A percentile compares a stretch with the other conserved stretches of the same genome.
These are phyloP conservation scores for Poeciliopsis retropinna DNA, from an alignment of 2,113 vertebrate species.

Conservation along the genomic window DNA sequence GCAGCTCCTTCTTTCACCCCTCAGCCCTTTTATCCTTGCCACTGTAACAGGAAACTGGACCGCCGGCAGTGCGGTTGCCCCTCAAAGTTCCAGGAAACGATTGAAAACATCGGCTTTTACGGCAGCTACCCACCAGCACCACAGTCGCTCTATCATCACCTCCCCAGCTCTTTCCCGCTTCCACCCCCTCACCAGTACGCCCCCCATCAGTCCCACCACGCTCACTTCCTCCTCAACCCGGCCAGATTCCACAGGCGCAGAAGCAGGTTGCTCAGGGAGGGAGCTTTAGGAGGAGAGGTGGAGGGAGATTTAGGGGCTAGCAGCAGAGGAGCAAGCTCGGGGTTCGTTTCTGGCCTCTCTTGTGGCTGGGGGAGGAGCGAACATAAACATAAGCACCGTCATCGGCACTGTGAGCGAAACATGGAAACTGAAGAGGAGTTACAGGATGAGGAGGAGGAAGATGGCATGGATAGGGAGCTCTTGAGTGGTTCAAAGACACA, in stretches of 20 bases:
- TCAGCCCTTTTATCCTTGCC: constrained; percentile 82
- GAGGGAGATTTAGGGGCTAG: constrained; percentile 71
- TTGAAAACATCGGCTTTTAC: constrained; percentile 93
- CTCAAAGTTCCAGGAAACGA: constrained; percentile 90
- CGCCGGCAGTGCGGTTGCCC: constrained; percentile 91
- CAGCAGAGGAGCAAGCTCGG: constrained; percentile 80
- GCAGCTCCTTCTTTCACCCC: constrained; percentile 72
- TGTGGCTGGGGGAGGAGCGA: constrained; percentile 89
- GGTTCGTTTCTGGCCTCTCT: constrained; percentile 85
- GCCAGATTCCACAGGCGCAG: constrained; percentile 95
- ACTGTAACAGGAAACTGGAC: constrained; percentile 90
- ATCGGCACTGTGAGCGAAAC: constrained; percentile 63
- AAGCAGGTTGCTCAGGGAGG: constrained; percentile 89
- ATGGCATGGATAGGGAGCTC: constrained; percentile 41
- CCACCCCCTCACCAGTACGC: constrained; percentile 81
- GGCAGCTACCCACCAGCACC: constrained; percentile 87
- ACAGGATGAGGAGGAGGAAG: constrained; percentile 65
- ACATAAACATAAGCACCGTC: constrained; percentile 74
- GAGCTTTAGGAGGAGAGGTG: constrained; percentile 81
- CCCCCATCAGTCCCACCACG: constrained; percentile 80
- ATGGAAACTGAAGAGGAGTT: constrained; percentile 66
- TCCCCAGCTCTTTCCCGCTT: constrained; percentile 65
- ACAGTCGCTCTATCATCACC: constrained; percentile 88
- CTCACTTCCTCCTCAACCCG: constrained; percentile 93
- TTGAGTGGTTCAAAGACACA: constrained; percentile 41